Conservation (phyloP, 2,113 vertebrate genomes). For the Limanda limanda region DNA sequence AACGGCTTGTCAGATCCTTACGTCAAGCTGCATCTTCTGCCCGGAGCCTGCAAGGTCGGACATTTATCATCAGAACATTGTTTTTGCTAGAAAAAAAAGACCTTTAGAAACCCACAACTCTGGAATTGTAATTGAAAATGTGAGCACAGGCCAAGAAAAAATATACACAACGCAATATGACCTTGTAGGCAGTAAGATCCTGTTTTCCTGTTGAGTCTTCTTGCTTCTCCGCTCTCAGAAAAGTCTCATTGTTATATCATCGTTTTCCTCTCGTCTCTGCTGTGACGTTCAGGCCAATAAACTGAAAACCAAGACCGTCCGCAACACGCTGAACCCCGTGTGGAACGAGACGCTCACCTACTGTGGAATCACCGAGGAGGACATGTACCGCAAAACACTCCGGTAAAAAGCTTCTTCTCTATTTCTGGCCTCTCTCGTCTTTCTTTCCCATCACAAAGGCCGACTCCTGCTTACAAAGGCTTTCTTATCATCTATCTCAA, state of each 20-base stretch:
- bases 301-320: slow-evolving; percentile 89
- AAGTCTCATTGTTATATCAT: no score
- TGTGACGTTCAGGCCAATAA: slow-evolving; percentile 86
- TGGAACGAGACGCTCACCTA: slow-evolving; percentile 92
- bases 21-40: slow-evolving; percentile 89
- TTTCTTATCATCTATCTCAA: slow-evolving; percentile 48
- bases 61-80: slow-evolving; percentile 17
- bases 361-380: slow-evolving; percentile 88
- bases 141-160: no score
- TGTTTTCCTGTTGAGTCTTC: slow-evolving; percentile 7
- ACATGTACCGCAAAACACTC: slow-evolving; percentile 91
- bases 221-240: slow-evolving; percentile 16
- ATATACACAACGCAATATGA: background rate
- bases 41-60: slow-evolving; percentile 89
- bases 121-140: slow-evolving; percentile 4
- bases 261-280: slow-evolving; percentile 13
- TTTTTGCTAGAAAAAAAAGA: slow-evolving; percentile 4
- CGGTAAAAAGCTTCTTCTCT: slow-evolving; percentile 74
- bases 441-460: slow-evolving; percentile 15
- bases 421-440: slow-evolving; percentile 36
- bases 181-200: background rate
- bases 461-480: slow-evolving; percentile 31
- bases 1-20: slow-evolving; percentile 91
- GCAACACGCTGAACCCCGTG: slow-evolving; percentile 89
- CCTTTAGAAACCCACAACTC: background rate